Base-by-base conservation (phyloP, 2,113 vertebrate genomes). In the Sus scrofa region DNA sequence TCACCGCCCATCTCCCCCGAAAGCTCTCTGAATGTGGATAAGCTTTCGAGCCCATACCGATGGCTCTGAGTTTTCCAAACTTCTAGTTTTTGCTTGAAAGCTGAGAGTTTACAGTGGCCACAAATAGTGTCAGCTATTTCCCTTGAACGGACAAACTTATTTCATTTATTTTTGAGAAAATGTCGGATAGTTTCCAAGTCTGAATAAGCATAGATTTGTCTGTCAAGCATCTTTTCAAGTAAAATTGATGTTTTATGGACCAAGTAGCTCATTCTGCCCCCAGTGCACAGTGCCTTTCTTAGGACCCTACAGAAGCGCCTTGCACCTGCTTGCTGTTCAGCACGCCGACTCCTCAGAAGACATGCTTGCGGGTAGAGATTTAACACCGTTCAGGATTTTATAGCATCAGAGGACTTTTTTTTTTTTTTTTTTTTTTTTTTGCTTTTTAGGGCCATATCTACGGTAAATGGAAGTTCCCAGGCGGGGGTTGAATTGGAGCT, bases 251-350 rank as follows among this genome's bases (percentile, higher is more conserved):
- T 19, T 30, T 26, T 27, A 0, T 1, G 16, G 67, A 4, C 10
- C 3, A 2, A 6, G 88, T 13, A 24, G 60, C 58, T 52, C 73
- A 6, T 56, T 63, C 13, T 12, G 1, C 34, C 3, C 20, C 0
- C 6, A 18, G 12, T 0, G 2, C 34, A 0, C 1, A 0, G 22
- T 19, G 63, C 44, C 12, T 44, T 18, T 30, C 65, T 11, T 18
- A 7, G 15, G 44, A 19, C 1, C 0, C 13, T 0, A 0, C 30
- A 12, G 26, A 13, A 7, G 14, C 3, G 2, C 77, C 50, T 6
- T 4, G 0, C 3, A 24, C 2, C 0, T 15, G 3, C 87, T 44
- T 26, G 16, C 7, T 37, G 9, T 2, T 58, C 0, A 2, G 14
- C 56, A 6, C 56, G 6, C 5, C 4, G 34, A 67, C 1, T 24